These are phyloP conservation scores for Phaedon cochleariae DNA, from an alignment of 2,888 invertebrate species.

Conservation along the genomic window DNA sequence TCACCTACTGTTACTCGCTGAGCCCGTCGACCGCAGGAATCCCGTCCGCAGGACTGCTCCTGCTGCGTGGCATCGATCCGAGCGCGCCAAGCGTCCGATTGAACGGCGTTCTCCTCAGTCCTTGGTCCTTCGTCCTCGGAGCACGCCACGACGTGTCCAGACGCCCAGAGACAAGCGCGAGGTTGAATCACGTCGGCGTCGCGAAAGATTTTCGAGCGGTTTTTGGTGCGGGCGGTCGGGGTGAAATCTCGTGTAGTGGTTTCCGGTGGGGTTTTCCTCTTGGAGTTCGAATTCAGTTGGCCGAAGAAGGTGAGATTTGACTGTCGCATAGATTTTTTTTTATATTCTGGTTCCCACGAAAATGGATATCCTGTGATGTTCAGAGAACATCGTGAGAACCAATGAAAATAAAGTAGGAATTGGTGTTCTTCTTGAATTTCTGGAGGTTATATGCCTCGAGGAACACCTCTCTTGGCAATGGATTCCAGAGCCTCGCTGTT, in stretches of 20 bases:
- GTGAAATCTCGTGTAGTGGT: neutral
- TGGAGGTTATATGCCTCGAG: too few relatives aligned
- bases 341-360: too few relatives aligned
- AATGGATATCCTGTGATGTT: too few relatives aligned
- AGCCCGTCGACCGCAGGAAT: neutral
- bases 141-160: neutral
- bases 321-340: too few relatives aligned
- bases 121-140: neutral
- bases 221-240: neutral
- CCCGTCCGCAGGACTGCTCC: neutral
- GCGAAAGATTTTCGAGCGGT: neutral
- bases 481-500: too few relatives aligned
- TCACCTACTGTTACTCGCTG: too few relatives aligned
- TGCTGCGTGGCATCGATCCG: neutral
- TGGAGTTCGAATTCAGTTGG: too few relatives aligned
- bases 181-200: neutral
- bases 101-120: neutral
- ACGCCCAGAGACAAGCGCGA: neutral
- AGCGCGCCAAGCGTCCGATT: neutral
- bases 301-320: too few relatives aligned
- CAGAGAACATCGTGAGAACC: too few relatives aligned
- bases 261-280: neutral
- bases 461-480: too few relatives aligned
- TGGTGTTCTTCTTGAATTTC: too few relatives aligned
- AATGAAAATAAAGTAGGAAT: too few relatives aligned